phyloP scores from a whole-genome alignment of 2,797 vertebrate genomes.

The Phoeniculus purpureus region DNA sequence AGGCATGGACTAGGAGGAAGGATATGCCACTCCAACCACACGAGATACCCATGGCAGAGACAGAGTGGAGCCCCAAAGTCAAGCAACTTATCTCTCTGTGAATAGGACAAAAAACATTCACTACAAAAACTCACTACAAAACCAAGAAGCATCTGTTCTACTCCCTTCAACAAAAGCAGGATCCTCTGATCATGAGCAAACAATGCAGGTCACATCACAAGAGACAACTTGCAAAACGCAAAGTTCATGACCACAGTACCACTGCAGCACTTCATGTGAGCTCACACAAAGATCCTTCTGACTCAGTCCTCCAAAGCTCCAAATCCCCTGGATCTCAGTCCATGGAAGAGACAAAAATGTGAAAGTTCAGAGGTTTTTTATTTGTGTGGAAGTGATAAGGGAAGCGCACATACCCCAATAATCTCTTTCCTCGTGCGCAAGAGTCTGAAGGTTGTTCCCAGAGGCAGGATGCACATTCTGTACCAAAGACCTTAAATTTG shows the following conservation, averaged over 20 bases:
- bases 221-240: background rate
- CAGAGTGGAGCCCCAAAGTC: background rate
- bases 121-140: background rate
- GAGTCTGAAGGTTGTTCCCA: background rate
- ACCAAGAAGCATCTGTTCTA: background rate
- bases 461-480: background rate
- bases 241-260: accelerated
- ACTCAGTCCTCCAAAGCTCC: background rate
- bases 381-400: background rate
- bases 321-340: background rate
- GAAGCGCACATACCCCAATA: background rate
- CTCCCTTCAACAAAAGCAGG: background rate
- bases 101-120: background rate
- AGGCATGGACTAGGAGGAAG: background rate
- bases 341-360: background rate
- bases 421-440: background rate
- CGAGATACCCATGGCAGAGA: background rate
- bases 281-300: background rate
- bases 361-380: conserved; percentile 13
- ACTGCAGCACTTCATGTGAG: accelerated
- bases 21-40: background rate
- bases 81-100: background rate
- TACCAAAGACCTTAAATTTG: background rate
- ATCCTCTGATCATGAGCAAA: accelerated
- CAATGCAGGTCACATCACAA: accelerated